Evolutionary conservation across 2,797 vertebrate species (phyloP), one percentile per base, ranked within the genome.

Genomic region (Eulemur coronatus): DNA sequence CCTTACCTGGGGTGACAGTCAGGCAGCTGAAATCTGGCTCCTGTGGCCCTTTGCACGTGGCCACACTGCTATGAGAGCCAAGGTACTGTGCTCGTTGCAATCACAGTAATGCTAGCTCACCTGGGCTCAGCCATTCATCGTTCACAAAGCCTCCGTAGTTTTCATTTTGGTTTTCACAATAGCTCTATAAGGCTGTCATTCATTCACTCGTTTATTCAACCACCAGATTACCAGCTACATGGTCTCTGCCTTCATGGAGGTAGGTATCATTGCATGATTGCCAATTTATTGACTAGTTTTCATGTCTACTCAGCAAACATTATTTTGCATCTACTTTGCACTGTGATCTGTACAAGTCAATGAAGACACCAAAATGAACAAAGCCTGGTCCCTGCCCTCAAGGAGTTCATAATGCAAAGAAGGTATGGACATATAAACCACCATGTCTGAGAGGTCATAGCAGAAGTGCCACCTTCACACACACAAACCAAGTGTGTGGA

Each of bases 21-120:
- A 97, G 97, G 96, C 97, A 97, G 98, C 97, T 97, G 95, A 98
- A 97, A 97, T 94, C 96, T 97, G 96, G 97, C 96, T 98, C 97
- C 76, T 28, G 15, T 67, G 89, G 94, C 63, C 95, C 76, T 98
- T 35, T 81, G 86, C 93, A 75, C 17, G 7, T 3, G 41, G 93
- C 41, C 72, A 70, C 50, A 50, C 18, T 2, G 9, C 97, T 73
- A 4, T 28, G 63, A 93, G 81, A 88, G 48, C 30, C 48, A 50
- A 46, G 46, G 26, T 17, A 48, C 67, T 57, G 26, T 50, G 89
- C 61, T 94, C 81, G 67, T 1, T 63, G 89, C 72, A 80, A 24
- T 90, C 72, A 41, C 38, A 52, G 55, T 30, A 69, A 81, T 2
- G 28, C 10, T 82, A 48, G 30, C 38, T 88, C 43, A 35, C 75